phyloP scores from a whole-genome alignment of 2,113 vertebrate genomes.

The Motacilla alba region DNA sequence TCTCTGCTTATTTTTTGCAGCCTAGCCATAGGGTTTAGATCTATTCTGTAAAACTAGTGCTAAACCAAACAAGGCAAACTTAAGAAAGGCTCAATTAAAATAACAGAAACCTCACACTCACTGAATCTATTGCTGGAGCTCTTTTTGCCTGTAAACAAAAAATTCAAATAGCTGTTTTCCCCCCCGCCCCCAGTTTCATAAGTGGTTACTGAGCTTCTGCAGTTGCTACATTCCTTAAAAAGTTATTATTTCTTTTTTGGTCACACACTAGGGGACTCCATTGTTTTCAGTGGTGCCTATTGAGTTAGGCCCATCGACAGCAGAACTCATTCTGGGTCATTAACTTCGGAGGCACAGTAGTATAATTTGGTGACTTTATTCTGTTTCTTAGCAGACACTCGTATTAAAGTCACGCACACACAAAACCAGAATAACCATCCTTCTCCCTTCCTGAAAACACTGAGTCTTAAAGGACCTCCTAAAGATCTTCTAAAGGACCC shows the following conservation, averaged over 20 bases:
- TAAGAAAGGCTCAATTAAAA: slow-evolving; percentile 54
- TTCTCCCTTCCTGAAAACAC: not conserved
- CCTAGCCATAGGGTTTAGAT: slow-evolving; percentile 5
- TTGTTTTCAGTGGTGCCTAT: slow-evolving; percentile 64
- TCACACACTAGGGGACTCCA: slow-evolving; percentile 62
- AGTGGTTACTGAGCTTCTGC: slow-evolving; percentile 63
- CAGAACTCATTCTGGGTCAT: slow-evolving; percentile 51
- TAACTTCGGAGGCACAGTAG: slow-evolving; percentile 44
- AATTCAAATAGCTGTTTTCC: not conserved
- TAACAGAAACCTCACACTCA: slow-evolving; percentile 41
- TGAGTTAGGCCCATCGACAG: slow-evolving; percentile 62
- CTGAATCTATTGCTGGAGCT: slow-evolving; percentile 29
- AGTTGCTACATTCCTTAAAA: slow-evolving; percentile 66
- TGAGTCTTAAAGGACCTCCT: not conserved
- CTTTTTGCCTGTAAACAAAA: slow-evolving; percentile 52
- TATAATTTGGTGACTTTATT: slow-evolving; percentile 45
- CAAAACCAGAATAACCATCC: not conserved
- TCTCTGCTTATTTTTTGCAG: not conserved
- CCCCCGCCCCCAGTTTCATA: not conserved
- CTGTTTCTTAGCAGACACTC: slow-evolving; percentile 24
- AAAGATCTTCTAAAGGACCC: not conserved
- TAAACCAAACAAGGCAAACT: slow-evolving; percentile 62
- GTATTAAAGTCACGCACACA: not conserved
- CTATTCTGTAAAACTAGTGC: slow-evolving; percentile 16
- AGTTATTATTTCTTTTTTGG: slow-evolving; percentile 63